Conservation (phyloP, 92 coral and sea anemone species). For the Porites rus region DNA sequence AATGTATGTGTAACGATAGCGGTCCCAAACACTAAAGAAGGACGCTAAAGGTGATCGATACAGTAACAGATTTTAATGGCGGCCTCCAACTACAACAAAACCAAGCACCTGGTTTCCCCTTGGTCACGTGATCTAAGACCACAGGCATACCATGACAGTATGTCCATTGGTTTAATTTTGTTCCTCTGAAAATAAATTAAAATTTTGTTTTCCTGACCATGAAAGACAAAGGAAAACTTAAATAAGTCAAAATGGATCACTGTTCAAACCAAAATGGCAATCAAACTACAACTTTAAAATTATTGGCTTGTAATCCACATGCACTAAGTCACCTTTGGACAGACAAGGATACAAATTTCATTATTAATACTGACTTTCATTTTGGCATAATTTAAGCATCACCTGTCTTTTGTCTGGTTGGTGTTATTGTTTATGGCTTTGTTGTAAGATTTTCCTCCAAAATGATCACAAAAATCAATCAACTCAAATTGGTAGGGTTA, state of each 20-base stretch:
- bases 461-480: not conserved
- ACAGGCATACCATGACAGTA: too few species aligned
- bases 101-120: too few species aligned
- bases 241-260: not conserved
- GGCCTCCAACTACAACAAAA: too few species aligned
- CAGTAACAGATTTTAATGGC: too few species aligned
- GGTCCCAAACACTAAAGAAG: too few species aligned
- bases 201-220: not conserved
- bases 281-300: too few species aligned
- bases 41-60: too few species aligned
- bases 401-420: not conserved
- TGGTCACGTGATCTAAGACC: too few species aligned
- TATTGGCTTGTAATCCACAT: too few species aligned
- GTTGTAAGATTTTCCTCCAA: not conserved
- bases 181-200: constrained; percentile 2
- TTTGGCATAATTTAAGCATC: not conserved
- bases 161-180: not conserved
- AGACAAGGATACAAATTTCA: too few species aligned
- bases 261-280: not conserved
- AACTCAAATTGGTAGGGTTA: not conserved
- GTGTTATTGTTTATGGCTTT: too few species aligned
- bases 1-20: not conserved
- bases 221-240: not conserved
- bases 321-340: too few species aligned
- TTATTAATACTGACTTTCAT: not conserved